These are phyloP conservation scores for Tetraodon nigroviridis DNA, from an alignment of 2,113 vertebrate species.

Conservation along the genomic window DNA sequence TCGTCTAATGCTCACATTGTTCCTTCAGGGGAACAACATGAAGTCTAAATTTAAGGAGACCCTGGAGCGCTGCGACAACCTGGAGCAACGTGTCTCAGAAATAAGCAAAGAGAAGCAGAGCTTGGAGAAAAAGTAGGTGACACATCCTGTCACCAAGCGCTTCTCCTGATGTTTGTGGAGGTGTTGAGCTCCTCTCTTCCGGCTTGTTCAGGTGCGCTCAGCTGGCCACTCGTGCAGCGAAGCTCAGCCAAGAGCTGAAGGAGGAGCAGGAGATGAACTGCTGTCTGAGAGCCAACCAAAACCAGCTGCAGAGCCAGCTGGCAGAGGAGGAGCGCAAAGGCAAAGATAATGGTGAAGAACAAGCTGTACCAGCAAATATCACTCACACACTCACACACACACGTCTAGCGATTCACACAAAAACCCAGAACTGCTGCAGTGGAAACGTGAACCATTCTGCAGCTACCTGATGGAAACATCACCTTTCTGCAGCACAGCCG, in stretches of 20 bases:
- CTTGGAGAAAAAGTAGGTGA: conserved; percentile 88
- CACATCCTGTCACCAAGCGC: too few species aligned
- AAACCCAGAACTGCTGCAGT: too few species aligned
- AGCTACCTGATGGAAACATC: too few species aligned
- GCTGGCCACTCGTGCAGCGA: conserved; percentile 80
- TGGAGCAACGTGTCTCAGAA: conserved; percentile 88
- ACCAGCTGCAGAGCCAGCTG: conserved; percentile 84
- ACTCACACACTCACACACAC: too few species aligned
- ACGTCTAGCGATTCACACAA: too few species aligned
- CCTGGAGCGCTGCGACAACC: conserved; percentile 92
- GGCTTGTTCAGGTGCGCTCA: conserved; percentile 79
- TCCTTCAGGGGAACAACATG: conserved; percentile 95
- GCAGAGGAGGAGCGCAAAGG: conserved; percentile 83
- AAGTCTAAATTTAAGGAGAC: conserved; percentile 99
- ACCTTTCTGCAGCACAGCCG: too few species aligned
- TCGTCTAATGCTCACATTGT: not conserved
- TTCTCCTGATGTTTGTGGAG: not conserved
- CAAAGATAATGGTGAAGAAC: conserved; percentile 74
- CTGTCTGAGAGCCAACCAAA: conserved; percentile 89
- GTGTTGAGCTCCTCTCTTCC: not conserved
- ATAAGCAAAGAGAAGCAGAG: conserved; percentile 90
- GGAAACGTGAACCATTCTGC: too few species aligned
- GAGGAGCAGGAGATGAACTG: conserved; percentile 98
- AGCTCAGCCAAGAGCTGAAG: conserved; percentile 86
- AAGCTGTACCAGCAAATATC: too few species aligned